Percentiles rank a stretch among this genome's conserved stretches.
phyloP scores from a whole-genome alignment of 2,888 invertebrate species.

The Pocota personata region DNA sequence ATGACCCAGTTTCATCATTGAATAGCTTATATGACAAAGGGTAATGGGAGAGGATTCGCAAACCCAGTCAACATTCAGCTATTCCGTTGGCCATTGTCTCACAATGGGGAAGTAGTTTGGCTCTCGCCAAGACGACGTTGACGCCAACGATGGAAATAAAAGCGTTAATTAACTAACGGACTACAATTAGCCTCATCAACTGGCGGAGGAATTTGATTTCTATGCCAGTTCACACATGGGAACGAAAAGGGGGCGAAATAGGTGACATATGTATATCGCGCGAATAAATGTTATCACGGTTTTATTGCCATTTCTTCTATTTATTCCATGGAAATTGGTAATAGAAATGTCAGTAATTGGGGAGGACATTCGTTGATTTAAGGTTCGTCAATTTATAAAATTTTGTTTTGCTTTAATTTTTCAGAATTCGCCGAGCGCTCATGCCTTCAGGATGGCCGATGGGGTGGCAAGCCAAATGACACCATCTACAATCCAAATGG shows the following conservation, averaged over 20 bases:
- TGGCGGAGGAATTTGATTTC: neutral
- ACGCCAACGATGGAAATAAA: constrained; percentile 1
- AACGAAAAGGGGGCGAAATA: constrained; percentile 2
- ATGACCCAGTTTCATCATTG: constrained; percentile 28
- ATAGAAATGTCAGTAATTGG: constrained; percentile 1
- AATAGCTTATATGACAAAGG: neutral
- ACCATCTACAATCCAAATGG: constrained; percentile 83
- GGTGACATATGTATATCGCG: constrained; percentile 19
- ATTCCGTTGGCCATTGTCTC: neutral
- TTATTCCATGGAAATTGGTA: constrained; percentile 11
- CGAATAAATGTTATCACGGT: neutral
- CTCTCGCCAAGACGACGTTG: neutral
- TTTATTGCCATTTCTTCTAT: constrained; percentile 3
- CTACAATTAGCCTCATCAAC: constrained; percentile 9
- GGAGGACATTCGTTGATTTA: neutral
- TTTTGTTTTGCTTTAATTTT: constrained; percentile 63
- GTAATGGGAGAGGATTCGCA: constrained; percentile 3
- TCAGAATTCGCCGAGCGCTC: constrained; percentile 88
- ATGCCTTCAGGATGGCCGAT: constrained; percentile 88
- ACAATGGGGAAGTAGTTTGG: neutral
- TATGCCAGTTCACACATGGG: neutral
- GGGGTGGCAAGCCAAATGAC: constrained; percentile 85
- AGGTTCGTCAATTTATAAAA: neutral
- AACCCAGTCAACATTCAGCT: constrained; percentile 3
- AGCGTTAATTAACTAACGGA: constrained; percentile 46